Base-by-base conservation (phyloP, 2,113 vertebrate genomes). In the Aplodontia rufa region DNA sequence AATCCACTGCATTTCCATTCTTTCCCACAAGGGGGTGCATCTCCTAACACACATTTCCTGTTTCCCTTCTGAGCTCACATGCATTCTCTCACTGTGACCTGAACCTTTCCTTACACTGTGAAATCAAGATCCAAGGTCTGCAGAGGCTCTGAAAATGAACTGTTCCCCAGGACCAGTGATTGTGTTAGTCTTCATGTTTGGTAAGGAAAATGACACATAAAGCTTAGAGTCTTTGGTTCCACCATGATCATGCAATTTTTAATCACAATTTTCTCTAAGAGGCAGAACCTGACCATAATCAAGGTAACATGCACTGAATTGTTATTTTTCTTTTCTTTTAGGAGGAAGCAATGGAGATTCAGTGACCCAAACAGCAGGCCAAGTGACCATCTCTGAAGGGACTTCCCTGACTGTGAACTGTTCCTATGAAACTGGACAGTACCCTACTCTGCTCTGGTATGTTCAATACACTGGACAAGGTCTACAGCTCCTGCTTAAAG, bases 171-270 rank as follows among this genome's bases (percentile, higher is more conserved):
- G 62, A 51, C 60, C 55, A 66, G 35, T 68, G 13, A 58, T 92
- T 95, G 35, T 75, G 8, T 14, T 95, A 28, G 37, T 87, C 55
- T 87, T 95, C n/a, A 40, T 82, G 40, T 55, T 95, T 95, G 89
- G 89, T 92, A 82, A 82, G 89, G 62, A 80, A 86, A 71, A 37
- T 40, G 49, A 6, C 1, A 5, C 30, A 64, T 35, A 64, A 32
- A 64, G 3, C n/a, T 62, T 40, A 35, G 30, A 16, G 28, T 47
- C 0, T 30, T 75, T 47, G 26, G 5, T 30, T 60, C 58, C 9
- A 60, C 53, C 58, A 11, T 28, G 58, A 8, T 28, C 24, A 28
- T 47, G 7, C 71, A 42, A 8, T 9, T 35, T 28, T 72, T 72
- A 11, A 13, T 24, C 13, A 9, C 19, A 49, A 47, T 8, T 75